Percentiles rank a stretch among this genome's conserved stretches.
Evolutionary conservation across 2,113 vertebrate species (phyloP).

Genomic region (Leptosomus discolor): DNA sequence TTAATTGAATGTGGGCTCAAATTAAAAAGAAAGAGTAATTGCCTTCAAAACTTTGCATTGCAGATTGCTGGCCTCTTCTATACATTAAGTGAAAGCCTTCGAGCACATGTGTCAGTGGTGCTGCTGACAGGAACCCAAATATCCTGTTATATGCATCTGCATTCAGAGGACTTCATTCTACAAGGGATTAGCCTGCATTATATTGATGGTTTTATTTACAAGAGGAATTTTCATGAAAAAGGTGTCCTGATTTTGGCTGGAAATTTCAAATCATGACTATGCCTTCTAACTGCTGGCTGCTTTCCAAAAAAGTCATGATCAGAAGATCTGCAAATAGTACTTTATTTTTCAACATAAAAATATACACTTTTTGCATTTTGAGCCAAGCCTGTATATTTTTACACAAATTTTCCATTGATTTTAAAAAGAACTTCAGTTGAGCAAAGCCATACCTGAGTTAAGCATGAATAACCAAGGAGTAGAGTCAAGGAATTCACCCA

Average conservation of each 20-base stretch:
- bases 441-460: background rate
- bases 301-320: background rate
- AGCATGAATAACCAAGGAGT: background rate
- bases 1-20: conserved; percentile 27
- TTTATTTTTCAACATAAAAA: background rate
- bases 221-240: background rate
- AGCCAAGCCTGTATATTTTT: background rate
- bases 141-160: background rate
- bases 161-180: background rate
- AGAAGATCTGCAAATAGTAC: background rate
- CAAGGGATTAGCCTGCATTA: background rate
- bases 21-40: conserved; percentile 44
- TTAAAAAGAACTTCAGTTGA: background rate
- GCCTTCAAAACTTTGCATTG: conserved; percentile 27
- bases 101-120: background rate
- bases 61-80: conserved; percentile 2
- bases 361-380: background rate
- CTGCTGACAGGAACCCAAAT: conserved; percentile 3
- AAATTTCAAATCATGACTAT: conserved; percentile 13
- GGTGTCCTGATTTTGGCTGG: background rate
- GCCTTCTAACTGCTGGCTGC: background rate
- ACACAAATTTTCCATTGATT: background rate
- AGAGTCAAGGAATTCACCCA: background rate
- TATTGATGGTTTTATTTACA: background rate
- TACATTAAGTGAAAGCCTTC: background rate